Conservation (phyloP, 2,888 invertebrate species). For the Dryocosmus kuriphilus region DNA sequence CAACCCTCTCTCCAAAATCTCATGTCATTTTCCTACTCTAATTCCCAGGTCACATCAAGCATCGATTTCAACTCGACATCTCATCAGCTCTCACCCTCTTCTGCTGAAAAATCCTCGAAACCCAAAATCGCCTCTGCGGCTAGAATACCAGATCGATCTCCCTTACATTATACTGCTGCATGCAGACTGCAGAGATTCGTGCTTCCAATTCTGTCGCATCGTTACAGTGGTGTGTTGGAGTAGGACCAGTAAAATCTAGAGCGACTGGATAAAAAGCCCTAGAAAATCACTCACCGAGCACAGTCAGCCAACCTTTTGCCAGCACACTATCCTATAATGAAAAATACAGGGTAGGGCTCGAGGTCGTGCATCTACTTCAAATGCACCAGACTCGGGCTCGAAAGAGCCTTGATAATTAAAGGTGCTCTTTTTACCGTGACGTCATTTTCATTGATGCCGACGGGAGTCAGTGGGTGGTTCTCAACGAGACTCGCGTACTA, state of each 20-base stretch:
- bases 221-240: not conserved
- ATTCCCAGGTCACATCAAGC: not conserved
- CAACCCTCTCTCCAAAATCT: not conserved
- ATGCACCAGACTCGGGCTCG: slow-evolving; percentile 50
- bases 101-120: slow-evolving; percentile 22
- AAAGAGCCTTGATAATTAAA: slow-evolving; percentile 73
- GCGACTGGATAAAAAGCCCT: not conserved
- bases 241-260: not conserved
- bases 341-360: slow-evolving; percentile 1
- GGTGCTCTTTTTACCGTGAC: slow-evolving; percentile 78
- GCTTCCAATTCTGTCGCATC: slow-evolving; percentile 8
- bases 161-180: not conserved
- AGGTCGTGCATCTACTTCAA: not conserved
- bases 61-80: slow-evolving; percentile 6
- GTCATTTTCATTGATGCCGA: slow-evolving; percentile 80
- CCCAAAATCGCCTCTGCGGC: not conserved
- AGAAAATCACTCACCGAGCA: not conserved
- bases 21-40: not conserved
- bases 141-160: slow-evolving; percentile 7
- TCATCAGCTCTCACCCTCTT: not conserved
- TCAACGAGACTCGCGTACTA: slow-evolving; percentile 66
- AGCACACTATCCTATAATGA: not conserved
- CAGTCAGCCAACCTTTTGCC: not conserved
- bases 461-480: slow-evolving; percentile 50
- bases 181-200: slow-evolving; percentile 22